Base-by-base conservation (phyloP, 2,888 invertebrate species). In the Ormia ochracea region DNA sequence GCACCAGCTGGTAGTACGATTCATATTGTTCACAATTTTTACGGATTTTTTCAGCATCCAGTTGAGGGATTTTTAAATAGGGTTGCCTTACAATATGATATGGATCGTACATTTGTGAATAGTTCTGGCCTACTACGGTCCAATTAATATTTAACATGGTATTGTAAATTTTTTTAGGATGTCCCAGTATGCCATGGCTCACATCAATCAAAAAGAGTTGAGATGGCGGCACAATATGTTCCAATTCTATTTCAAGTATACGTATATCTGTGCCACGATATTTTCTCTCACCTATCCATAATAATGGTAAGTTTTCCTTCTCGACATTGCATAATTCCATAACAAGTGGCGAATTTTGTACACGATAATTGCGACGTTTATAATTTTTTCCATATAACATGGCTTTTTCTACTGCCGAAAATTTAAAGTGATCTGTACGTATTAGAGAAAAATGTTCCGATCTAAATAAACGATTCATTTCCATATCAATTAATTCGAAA, bases 271-370 rank as follows among this genome's bases (percentile, higher is more conserved):
- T 88, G 28, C 89, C 89, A 1, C 87, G 86, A 83, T 90, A 90
- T 78, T 87, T 88, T 3, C 87, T 85, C 33, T 86, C 84, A 0
- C 89, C 89, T n/a, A 89, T 87, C 89, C 89, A 90, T 33, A 90
- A 78, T 9, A 90, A 82, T 3, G 89, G 87, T 12, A 84, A 65
- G 83, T 90, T 86, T 54, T 85, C 82, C 0, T 83, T 81, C 10
- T 75, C 26, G 2, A 89, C 82, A 70, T 82, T 83, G 31, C 79
- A 43, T 4, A 90, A 75, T 43, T 90, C 90, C 78, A 87, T 85
- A n/a, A 89, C 83, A 2, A 89, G 78, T 0, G 89, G 89, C 1
- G 90, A 89, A 5, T 83, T 79, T 76, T 90, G 89, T 2, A 81
- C 75, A 1, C 88, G 87, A 82, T 86, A 89, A 79, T 89, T 89